Conservation (phyloP, 2,113 vertebrate species). For the Callaeas wilsoni region DNA sequence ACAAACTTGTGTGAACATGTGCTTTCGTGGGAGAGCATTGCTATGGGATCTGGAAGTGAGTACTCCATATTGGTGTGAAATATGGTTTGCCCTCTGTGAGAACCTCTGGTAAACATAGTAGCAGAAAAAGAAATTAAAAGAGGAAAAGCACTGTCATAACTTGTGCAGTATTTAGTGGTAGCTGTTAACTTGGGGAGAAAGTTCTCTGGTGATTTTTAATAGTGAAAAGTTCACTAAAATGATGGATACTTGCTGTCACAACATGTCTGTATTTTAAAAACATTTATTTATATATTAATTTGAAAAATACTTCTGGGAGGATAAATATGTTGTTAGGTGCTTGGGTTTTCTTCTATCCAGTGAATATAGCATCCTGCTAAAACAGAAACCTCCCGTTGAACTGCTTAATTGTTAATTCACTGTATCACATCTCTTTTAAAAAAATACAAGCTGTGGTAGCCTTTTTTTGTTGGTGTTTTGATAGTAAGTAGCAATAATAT, state of each 20-base stretch:
- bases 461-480: not conserved
- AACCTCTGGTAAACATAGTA: not conserved
- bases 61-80: not conserved
- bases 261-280: not conserved
- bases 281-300: not conserved
- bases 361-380: not conserved
- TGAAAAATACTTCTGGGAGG: not conserved
- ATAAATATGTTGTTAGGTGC: not conserved
- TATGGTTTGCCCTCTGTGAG: not conserved
- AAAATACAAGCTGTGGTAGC: not conserved
- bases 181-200: not conserved
- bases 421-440: not conserved
- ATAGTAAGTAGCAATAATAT: not conserved
- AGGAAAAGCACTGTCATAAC: not conserved
- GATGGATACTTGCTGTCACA: not conserved
- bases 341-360: not conserved
- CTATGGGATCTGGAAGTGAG: not conserved
- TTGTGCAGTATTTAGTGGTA: not conserved
- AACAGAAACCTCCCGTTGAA: not conserved
- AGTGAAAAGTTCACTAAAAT: not conserved
- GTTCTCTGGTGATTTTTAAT: not conserved
- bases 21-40: not conserved
- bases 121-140: not conserved
- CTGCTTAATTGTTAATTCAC: not conserved
- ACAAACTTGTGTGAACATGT: not conserved